A percentile compares a stretch with the other conserved stretches of the same genome.
phyloP scores from a whole-genome alignment of 1,140 invertebrate species.

The Thereuonema tuberculata region DNA sequence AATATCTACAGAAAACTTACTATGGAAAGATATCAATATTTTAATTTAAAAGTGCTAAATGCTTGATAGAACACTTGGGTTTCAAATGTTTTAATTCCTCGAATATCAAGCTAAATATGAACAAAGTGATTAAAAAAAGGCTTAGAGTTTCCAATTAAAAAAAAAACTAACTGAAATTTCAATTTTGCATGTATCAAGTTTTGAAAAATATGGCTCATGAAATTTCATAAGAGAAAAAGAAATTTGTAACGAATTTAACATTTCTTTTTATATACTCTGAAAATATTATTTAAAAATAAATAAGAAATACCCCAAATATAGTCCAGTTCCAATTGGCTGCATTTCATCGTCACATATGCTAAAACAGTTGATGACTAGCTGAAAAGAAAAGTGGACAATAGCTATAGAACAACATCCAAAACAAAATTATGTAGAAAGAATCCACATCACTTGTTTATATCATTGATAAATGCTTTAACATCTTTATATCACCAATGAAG shows the following conservation, averaged over 20 bases:
- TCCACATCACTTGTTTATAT: neutral
- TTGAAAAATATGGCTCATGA: neutral
- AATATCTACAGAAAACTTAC: too few relatives aligned
- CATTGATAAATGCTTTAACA: neutral
- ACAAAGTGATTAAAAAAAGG: too few relatives aligned
- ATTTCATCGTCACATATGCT: conserved; percentile 65
- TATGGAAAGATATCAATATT: too few relatives aligned
- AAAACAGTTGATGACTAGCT: conserved; percentile 76
- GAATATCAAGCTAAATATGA: too few relatives aligned
- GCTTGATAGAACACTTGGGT: too few relatives aligned
- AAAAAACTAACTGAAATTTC: neutral
- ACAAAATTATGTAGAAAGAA: neutral
- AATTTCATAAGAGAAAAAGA: neutral
- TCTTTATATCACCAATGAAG: too few relatives aligned
- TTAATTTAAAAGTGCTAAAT: too few relatives aligned
- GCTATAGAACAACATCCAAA: too few relatives aligned
- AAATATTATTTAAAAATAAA: neutral
- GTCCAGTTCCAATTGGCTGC: conserved; percentile 62
- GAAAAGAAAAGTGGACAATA: too few relatives aligned
- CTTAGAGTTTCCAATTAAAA: too few relatives aligned
- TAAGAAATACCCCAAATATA: conserved; percentile 59
- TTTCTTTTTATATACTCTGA: neutral
- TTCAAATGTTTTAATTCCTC: too few relatives aligned
- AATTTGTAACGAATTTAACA: neutral
- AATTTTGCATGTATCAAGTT: neutral